These are phyloP conservation scores for Gymnocypris eckloni DNA, from an alignment of 2,797 vertebrate genomes.

Conservation along the genomic window DNA sequence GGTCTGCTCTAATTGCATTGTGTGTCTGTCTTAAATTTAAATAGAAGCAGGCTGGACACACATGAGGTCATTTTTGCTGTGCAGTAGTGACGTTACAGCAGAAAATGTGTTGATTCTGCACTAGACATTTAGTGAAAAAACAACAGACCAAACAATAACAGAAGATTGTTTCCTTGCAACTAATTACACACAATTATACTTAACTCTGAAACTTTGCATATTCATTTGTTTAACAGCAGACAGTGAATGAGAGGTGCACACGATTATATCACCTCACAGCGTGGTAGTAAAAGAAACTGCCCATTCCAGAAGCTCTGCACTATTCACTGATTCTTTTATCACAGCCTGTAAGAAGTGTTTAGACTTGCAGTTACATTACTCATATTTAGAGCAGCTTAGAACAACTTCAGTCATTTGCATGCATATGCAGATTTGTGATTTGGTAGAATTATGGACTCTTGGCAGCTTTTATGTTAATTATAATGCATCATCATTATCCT, in stretches of 20 bases:
- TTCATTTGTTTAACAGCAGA: not conserved
- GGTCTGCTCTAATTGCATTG: slow-evolving; percentile 34
- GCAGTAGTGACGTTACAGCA: not conserved
- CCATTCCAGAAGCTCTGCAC: not conserved
- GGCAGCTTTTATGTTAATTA: slow-evolving; percentile 42
- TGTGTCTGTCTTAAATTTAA: slow-evolving; percentile 9
- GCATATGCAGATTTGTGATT: slow-evolving; percentile 16
- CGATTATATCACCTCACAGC: not conserved
- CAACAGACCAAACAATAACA: not conserved
- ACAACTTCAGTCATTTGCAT: slow-evolving; percentile 26
- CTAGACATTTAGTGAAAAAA: too few relatives aligned
- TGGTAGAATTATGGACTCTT: slow-evolving; percentile 35
- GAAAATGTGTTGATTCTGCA: not conserved
- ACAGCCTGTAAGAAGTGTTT: not conserved
- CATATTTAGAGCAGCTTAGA: slow-evolving; percentile 35
- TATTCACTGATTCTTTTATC: slow-evolving; percentile 2
- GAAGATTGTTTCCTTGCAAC: not conserved
- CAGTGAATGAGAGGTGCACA: not conserved
- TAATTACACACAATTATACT: not conserved
- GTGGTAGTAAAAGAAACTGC: not conserved
- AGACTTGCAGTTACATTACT: slow-evolving; percentile 23
- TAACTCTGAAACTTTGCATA: not conserved
- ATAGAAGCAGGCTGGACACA: not conserved
- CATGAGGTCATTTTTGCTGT: not conserved
- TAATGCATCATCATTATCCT: slow-evolving; percentile 45